Evolutionary conservation across 1,140 invertebrate genomes (phyloP).

Genomic region (Drosophila arizonae): DNA sequence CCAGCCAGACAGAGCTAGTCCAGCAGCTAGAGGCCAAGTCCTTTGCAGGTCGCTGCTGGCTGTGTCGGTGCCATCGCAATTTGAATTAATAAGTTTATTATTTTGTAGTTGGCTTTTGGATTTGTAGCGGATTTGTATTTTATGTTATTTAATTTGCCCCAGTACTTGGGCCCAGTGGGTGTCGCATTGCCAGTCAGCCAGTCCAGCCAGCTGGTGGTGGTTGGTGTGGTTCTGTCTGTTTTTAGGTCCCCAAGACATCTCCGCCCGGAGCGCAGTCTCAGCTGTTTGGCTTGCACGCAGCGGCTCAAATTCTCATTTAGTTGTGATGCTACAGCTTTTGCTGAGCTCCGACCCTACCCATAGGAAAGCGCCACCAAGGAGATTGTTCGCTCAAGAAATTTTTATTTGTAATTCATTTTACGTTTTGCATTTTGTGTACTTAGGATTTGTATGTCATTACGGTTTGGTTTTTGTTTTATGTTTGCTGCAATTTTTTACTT

Average conservation of each 20-base stretch:
- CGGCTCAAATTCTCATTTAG: conserved; percentile 71
- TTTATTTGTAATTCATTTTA: conserved; percentile 44
- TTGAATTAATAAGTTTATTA: conserved; percentile 76
- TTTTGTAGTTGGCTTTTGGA: conserved; percentile 52
- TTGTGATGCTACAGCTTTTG: conserved; percentile 28
- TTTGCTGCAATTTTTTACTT: conserved; percentile 52
- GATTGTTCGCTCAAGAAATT: conserved; percentile 16
- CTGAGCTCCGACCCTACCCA: background rate
- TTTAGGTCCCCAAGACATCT: conserved; percentile 30
- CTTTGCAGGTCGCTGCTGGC: conserved; percentile 30
- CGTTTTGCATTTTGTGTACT: conserved; percentile 47
- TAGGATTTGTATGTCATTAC: conserved; percentile 39
- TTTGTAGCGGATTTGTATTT: conserved; percentile 66
- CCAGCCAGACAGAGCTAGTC: background rate
- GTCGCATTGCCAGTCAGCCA: background rate
- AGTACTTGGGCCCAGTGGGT: background rate
- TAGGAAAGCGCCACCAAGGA: background rate
- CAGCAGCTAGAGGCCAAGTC: background rate
- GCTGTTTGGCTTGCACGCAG: conserved; percentile 54
- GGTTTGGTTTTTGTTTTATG: conserved; percentile 9
- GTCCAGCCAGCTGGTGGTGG: background rate
- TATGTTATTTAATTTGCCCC: conserved; percentile 72
- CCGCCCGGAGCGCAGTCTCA: conserved; percentile 34
- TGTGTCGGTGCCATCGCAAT: conserved; percentile 35
- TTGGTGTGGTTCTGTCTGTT: background rate